phyloP scores from a whole-genome alignment of 2,113 vertebrate species.

The Oreamnos americanus region DNA sequence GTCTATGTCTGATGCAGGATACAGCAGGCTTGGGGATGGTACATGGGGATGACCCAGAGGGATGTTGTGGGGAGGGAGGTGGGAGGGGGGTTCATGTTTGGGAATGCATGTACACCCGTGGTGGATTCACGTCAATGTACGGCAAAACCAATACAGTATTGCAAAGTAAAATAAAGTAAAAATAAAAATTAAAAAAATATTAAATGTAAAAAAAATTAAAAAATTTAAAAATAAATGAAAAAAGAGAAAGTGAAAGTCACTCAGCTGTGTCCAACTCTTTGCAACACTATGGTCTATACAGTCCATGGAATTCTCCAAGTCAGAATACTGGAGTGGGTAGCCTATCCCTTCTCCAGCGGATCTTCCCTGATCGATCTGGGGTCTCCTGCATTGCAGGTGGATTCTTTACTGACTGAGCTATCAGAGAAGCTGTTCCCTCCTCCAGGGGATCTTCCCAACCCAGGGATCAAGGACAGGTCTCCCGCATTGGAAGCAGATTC shows the following conservation, averaged over 20 bases:
- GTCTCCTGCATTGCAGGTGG: not conserved
- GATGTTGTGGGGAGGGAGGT: too few relatives aligned
- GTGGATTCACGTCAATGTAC: too few relatives aligned
- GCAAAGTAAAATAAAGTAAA: too few relatives aligned
- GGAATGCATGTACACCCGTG: too few relatives aligned
- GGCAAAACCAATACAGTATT: too few relatives aligned
- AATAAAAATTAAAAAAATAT: too few relatives aligned
- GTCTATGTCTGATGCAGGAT: too few relatives aligned
- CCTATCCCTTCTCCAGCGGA: not conserved
- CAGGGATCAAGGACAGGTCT: not conserved
- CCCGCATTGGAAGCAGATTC: not conserved
- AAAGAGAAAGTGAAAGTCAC: not conserved
- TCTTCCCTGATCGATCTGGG: not conserved
- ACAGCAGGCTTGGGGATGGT: too few relatives aligned
- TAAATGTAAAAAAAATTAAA: too few relatives aligned
- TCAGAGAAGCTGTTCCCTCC: not conserved
- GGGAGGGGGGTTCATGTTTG: too few relatives aligned
- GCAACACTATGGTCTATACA: not conserved
- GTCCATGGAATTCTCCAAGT: not conserved
- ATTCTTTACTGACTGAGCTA: not conserved
- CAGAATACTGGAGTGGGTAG: not conserved
- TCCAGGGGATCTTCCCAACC: not conserved
- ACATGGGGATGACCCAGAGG: too few relatives aligned
- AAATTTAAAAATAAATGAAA: not conserved
- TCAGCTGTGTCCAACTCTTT: not conserved